These are phyloP conservation scores for Meles meles DNA, from an alignment of 2,113 vertebrate species.

Conservation along the genomic window DNA sequence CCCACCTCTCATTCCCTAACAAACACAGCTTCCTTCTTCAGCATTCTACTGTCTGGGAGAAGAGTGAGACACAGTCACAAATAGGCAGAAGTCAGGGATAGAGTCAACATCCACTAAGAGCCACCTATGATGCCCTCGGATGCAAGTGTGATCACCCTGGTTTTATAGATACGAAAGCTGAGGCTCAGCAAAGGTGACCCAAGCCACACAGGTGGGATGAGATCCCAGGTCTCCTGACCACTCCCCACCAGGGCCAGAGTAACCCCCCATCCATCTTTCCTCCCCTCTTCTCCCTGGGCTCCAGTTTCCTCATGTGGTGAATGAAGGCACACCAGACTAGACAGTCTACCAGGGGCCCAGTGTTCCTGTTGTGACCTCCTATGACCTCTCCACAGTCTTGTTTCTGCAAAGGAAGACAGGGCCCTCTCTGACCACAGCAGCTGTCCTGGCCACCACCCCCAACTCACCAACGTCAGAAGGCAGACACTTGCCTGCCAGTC, in stretches of 20 bases:
- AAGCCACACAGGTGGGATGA: not conserved
- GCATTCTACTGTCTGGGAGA: not conserved
- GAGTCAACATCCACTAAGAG: not conserved
- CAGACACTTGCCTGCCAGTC: not conserved
- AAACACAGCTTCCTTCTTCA: not conserved
- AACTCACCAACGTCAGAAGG: not conserved
- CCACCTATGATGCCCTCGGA: not conserved
- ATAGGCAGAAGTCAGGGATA: not conserved
- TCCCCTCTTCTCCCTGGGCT: not conserved
- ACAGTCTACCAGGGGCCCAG: not conserved
- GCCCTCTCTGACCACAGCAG: not conserved
- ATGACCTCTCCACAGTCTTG: not conserved
- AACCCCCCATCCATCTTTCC: fast-evolving
- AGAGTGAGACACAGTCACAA: not conserved
- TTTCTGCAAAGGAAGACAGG: not conserved
- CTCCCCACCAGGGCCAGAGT: not conserved
- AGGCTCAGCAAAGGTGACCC: not conserved
- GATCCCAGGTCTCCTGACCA: not conserved
- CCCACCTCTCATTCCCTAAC: too few relatives aligned
- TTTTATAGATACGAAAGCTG: not conserved
- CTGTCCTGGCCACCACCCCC: not conserved
- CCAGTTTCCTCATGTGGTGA: not conserved
- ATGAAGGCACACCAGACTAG: not conserved
- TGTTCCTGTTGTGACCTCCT: not conserved
- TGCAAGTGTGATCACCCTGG: not conserved